Percentiles rank a stretch among this genome's conserved stretches.
Evolutionary conservation across 2,888 invertebrate species (phyloP).

Genomic region (Hybos culiciformis): DNA sequence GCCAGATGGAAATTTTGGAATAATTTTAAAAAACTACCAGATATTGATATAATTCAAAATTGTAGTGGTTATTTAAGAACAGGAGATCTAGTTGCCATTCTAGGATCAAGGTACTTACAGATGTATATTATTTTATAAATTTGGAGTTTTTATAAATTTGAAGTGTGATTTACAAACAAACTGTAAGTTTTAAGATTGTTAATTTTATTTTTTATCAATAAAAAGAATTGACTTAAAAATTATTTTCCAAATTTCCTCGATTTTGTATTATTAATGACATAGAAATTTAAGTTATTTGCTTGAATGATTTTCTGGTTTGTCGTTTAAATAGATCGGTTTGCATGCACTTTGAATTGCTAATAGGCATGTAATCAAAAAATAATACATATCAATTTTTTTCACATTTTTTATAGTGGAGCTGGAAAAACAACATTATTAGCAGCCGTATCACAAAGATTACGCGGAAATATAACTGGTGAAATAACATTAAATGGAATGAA

Average conservation of each 20-base stretch:
- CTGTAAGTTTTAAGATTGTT: no score
- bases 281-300: no score
- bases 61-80: conserved; percentile 55
- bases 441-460: conserved; percentile 56
- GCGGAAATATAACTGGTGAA: conserved; percentile 52
- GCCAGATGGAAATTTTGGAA: no score
- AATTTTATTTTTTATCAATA: no score
- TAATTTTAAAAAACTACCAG: no score
- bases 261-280: no score
- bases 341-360: no score
- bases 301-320: no score
- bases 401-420: conserved; percentile 44
- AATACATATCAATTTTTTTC: not conserved
- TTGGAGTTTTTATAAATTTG: not conserved
- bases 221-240: no score
- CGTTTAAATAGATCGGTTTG: no score
- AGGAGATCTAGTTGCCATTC: conserved; percentile 57
- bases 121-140: not conserved
- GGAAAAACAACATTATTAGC: conserved; percentile 64
- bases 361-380: not conserved
- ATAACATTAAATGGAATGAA: conserved; percentile 54
- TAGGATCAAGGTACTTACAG: conserved; percentile 51
- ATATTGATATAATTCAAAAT: conserved; percentile 24
- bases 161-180: not conserved
- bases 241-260: no score